These are phyloP conservation scores for Punctoribates punctum DNA, from an alignment of 2,888 invertebrate genomes.

Conservation along the genomic window DNA sequence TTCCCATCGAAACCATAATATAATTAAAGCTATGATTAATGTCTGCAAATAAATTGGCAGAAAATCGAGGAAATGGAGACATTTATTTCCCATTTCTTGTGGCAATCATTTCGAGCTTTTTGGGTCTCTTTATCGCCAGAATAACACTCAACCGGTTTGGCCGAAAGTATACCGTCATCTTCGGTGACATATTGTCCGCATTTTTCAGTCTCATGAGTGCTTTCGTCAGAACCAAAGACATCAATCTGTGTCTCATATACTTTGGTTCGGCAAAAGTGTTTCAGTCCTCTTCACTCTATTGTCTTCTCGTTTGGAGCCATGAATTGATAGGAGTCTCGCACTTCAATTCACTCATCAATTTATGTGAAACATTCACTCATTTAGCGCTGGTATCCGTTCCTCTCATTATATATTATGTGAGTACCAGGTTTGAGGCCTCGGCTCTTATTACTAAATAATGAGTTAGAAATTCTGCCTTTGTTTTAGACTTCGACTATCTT, in stretches of 20 bases:
- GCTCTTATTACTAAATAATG: no score
- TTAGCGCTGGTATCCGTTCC: not conserved
- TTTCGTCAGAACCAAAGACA: slow-evolving; percentile 29
- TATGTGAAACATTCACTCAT: not conserved
- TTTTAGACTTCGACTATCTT: no score
- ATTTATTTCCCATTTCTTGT: slow-evolving; percentile 24
- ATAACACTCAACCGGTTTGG: slow-evolving; percentile 26
- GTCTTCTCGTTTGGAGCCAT: slow-evolving; percentile 45
- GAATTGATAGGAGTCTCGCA: slow-evolving; percentile 43
- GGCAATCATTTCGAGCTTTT: not conserved
- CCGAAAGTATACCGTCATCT: slow-evolving; percentile 36
- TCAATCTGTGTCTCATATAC: slow-evolving; percentile 8
- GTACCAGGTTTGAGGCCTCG: no score
- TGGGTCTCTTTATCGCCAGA: not conserved
- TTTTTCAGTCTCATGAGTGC: slow-evolving; percentile 36
- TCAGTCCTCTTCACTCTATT: slow-evolving; percentile 45
- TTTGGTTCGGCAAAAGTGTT: slow-evolving; percentile 47
- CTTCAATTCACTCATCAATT: not conserved
- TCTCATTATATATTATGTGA: not conserved
- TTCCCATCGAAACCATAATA: no score
- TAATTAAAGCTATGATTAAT: no score
- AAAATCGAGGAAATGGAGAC: slow-evolving; percentile 22
- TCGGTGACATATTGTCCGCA: slow-evolving; percentile 27
- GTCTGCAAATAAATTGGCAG: not conserved
- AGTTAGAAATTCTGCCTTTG: no score